These are phyloP conservation scores for Tor tambroides DNA, from an alignment of 2,113 vertebrate species.

Conservation along the genomic window DNA sequence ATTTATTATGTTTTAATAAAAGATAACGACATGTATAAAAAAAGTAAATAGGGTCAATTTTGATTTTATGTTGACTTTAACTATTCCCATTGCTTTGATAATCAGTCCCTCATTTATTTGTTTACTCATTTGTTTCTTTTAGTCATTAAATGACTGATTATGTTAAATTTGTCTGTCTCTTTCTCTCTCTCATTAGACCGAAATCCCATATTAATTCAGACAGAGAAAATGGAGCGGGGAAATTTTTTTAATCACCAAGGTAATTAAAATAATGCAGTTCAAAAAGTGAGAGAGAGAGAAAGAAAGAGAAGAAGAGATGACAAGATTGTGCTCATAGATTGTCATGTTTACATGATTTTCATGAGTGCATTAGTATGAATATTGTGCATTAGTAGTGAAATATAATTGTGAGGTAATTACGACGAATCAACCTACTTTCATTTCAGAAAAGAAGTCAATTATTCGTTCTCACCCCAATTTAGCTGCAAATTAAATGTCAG, in stretches of 20 bases:
- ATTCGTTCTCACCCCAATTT: constrained; percentile 71
- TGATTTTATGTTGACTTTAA: neutral
- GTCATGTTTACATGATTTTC: constrained; percentile 22
- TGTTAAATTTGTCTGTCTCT: constrained; percentile 3
- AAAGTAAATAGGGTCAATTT: neutral
- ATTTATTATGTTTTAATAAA: neutral
- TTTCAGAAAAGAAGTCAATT: neutral
- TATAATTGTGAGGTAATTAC: neutral
- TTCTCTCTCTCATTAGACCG: neutral
- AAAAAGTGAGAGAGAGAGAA: neutral
- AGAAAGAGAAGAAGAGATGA: neutral
- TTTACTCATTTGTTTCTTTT: neutral
- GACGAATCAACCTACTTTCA: neutral
- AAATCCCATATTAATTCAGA: constrained; percentile 14
- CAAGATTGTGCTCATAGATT: constrained; percentile 17
- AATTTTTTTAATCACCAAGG: neutral
- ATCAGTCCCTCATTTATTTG: neutral
- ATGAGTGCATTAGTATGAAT: constrained; percentile 8
- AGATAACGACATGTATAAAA: neutral
- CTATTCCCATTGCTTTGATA: neutral
- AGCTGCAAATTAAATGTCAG: constrained; percentile 73
- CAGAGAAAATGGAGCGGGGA: neutral
- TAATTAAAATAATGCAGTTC: constrained; percentile 24
- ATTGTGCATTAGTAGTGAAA: neutral
- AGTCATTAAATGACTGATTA: constrained; percentile 1